These are phyloP conservation scores for Tyto alba DNA, from an alignment of 2,113 vertebrate species.

Conservation along the genomic window DNA sequence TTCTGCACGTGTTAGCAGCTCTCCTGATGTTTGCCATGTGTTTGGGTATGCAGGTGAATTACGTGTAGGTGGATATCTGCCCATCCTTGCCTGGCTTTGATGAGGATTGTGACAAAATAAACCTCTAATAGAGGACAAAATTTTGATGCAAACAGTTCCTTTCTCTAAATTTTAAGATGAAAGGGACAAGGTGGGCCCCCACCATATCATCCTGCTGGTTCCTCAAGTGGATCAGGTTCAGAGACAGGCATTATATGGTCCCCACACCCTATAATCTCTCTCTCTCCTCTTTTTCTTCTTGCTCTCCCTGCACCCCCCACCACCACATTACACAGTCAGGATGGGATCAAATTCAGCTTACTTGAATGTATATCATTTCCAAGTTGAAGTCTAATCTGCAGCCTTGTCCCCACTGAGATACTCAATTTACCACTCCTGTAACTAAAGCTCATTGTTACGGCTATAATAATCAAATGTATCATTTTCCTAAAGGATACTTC, in stretches of 20 bases:
- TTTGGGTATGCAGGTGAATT: neutral
- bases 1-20: neutral
- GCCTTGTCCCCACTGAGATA: slow-evolving; percentile 21
- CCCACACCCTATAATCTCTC: neutral
- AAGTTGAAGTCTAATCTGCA: slow-evolving; percentile 38
- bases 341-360: slow-evolving; percentile 28
- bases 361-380: slow-evolving; percentile 34
- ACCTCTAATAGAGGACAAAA: neutral
- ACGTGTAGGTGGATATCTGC: neutral
- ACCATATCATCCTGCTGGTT: neutral
- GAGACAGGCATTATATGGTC: neutral
- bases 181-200: neutral
- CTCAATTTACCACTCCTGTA: slow-evolving; percentile 48
- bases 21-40: neutral
- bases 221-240: slow-evolving; percentile 29
- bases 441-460: slow-evolving; percentile 49
- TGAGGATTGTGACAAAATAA: neutral
- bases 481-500: slow-evolving; percentile 47
- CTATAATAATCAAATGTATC: slow-evolving; percentile 49
- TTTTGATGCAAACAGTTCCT: neutral
- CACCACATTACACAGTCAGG: neutral
- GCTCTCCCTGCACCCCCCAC: neutral
- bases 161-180: neutral
- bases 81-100: neutral
- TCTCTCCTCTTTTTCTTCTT: neutral